A percentile compares a stretch with the other conserved stretches of the same genome.
Conservation (phyloP, 2,797 vertebrate genomes). For the Cheracebus regulus region DNA sequence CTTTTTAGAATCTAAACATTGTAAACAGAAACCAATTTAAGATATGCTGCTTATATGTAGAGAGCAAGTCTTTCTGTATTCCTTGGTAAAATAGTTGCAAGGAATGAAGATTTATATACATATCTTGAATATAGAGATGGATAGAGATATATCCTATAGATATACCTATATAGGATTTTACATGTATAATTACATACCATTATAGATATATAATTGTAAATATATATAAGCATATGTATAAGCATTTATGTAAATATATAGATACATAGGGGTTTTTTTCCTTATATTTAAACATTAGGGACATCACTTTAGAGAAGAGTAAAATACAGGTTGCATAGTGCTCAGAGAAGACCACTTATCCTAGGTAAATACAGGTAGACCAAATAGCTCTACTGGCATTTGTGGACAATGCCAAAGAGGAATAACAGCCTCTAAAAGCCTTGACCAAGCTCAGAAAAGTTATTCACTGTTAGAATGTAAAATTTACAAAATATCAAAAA, state of each 20-base stretch:
- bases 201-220: background rate
- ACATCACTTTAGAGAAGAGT: constrained; percentile 19
- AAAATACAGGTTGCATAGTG: background rate
- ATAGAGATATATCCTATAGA: background rate
- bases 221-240: background rate
- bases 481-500: constrained; percentile 53
- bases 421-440: background rate
- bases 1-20: constrained; percentile 57
- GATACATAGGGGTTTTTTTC: constrained; percentile 33
- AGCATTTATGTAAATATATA: background rate
- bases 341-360: background rate
- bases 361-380: background rate
- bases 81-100: constrained; percentile 55
- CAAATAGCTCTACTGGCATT: background rate
- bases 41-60: constrained; percentile 14
- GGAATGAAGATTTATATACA: background rate
- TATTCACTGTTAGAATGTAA: background rate
- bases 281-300: constrained; percentile 45
- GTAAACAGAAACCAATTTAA: constrained; percentile 65
- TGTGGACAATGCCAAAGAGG: background rate
- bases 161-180: background rate
- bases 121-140: background rate
- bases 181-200: background rate
- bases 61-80: constrained; percentile 38
- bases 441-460: background rate